Base-by-base conservation (phyloP, 2,113 vertebrate species). In the Lamprologus lemairii region DNA sequence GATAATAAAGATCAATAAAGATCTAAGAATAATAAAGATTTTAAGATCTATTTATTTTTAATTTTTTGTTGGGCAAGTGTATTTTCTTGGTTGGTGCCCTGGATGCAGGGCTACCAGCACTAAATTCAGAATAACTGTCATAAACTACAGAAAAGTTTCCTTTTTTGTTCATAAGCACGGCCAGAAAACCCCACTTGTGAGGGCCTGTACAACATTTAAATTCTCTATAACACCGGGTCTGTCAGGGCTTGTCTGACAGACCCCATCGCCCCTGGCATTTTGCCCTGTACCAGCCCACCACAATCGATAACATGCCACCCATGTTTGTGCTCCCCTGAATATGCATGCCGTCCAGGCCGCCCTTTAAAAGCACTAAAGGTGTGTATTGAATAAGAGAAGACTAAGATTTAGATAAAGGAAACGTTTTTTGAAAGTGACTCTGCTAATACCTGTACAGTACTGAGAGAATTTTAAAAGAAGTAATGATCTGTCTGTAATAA, bases 211-310 rank as follows among this genome's bases (percentile, higher is more conserved):
- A n/a, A 7, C 10, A 19, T 78, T 78, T 78, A 49, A 47, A 51
- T 49, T 78, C 45, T 0, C 9, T 19, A 31, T 75, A 19, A 31
- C 71, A 75, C 6, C 3, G 0, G 23, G 14, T 75, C 23, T 19
- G 42, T 12, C 73, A n/a, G 17, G 26, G 73, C 10, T 78, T 78
- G 73, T 78, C 73, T 31, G 17, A 19, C 16, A 0, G 14, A 49
- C 16, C 42, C 16, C 42, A 28, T 19, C 14, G 6, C 6, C 42
- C 16, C 71, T 49, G 42, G 42, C 71, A 78, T 49, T 78, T 51
- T 51, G 73, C 26, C 73, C 71, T 78, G 21, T 16, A 49, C 26
- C 42, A 78, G 71, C 71, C 42, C 71, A 78, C 71, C 26, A 31
- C 73, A n/a, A 31, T 78, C 26, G 7, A 51, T 78, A 47, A 51